Conservation (phyloP, 2,113 vertebrate genomes). For the Hiodon alosoides region DNA sequence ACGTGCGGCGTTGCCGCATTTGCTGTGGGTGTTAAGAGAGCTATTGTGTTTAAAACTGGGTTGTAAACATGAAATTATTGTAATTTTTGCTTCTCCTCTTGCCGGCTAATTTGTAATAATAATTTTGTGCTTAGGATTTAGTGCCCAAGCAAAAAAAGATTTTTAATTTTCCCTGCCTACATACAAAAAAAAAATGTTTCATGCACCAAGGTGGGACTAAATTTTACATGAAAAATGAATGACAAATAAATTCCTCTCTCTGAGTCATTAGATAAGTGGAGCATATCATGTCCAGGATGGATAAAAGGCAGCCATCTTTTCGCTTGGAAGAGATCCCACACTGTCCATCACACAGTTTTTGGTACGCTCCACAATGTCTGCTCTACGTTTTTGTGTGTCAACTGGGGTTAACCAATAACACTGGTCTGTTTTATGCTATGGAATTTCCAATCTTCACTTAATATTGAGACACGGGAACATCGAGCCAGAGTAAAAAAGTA, state of each 20-base stretch:
- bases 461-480: too few relatives aligned
- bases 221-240: conserved; percentile 24
- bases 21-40: conserved; percentile 16
- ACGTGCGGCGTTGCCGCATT: conserved; percentile 4
- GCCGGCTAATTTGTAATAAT: background rate
- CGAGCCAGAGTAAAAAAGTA: too few relatives aligned
- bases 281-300: conserved; percentile 24
- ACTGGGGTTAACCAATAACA: conserved; percentile 3
- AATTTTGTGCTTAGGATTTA: too few relatives aligned
- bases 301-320: conserved; percentile 8
- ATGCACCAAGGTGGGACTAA: conserved; percentile 2
- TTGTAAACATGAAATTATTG: conserved; percentile 3
- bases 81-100: background rate
- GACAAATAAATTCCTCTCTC: conserved; percentile 14
- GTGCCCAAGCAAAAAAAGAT: too few relatives aligned
- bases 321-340: background rate
- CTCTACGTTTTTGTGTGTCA: background rate
- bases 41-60: conserved; percentile 16
- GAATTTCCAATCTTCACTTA: too few relatives aligned
- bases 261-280: conserved; percentile 25
- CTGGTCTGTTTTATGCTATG: background rate
- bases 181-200: background rate
- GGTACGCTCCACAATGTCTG: background rate
- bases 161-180: background rate
- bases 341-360: background rate